A percentile compares a stretch with the other conserved stretches of the same genome.
phyloP scores from a whole-genome alignment of 2,113 vertebrate species.

The Prionailurus viverrinus region DNA sequence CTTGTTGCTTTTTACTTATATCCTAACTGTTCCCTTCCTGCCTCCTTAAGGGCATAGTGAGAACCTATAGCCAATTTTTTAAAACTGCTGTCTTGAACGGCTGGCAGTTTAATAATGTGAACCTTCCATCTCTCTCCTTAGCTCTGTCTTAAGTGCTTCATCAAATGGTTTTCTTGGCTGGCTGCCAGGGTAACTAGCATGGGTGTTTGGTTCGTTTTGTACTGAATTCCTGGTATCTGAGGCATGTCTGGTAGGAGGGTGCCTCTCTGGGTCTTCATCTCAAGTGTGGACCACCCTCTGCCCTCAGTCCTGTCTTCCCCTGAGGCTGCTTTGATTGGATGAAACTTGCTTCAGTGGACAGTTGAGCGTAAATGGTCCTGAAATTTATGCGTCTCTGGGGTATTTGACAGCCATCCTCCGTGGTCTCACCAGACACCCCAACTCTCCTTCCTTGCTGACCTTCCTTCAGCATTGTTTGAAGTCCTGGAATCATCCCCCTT shows the following conservation, averaged over 20 bases:
- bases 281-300: background rate
- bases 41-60: background rate
- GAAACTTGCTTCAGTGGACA: background rate
- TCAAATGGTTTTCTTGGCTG: background rate
- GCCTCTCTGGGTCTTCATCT: background rate
- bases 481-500: background rate
- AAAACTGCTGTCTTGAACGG: background rate
- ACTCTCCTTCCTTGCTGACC: background rate
- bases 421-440: fast-evolving
- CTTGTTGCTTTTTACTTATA: background rate
- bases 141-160: background rate
- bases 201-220: background rate
- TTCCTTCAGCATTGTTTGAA: background rate
- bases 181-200: background rate
- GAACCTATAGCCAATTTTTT: background rate
- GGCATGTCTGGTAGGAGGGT: background rate
- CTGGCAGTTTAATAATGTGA: background rate
- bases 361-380: background rate
- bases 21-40: background rate
- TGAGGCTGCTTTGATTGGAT: background rate
- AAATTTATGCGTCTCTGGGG: background rate
- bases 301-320: background rate
- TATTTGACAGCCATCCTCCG: background rate
- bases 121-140: background rate
- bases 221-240: background rate